Evolutionary conservation across 2,888 invertebrate species (phyloP), one percentile per base, ranked within the genome.

Genomic region (Aspidiotus rigidus): DNA sequence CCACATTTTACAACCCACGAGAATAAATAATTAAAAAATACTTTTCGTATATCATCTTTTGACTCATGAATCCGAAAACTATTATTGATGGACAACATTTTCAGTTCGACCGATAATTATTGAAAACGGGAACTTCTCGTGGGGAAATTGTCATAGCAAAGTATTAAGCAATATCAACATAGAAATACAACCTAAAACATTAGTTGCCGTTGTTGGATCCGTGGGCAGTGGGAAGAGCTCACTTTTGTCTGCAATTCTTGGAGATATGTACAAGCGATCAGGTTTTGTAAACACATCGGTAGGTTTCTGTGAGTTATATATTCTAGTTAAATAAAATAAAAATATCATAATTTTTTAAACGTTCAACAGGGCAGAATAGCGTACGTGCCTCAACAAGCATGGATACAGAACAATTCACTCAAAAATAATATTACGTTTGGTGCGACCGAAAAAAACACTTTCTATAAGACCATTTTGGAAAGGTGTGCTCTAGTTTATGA

Each of bases 331-430:
- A 28, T 3, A 5, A 28, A 28, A 28, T 66, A 11, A 2, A 28
- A 28, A 57, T 59, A 6, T 13, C n/a, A 9, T 53, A 13, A 60
- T 57, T 62, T 71, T 57, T 44, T 28, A 56, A 62, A 61, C 28
- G 1, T 28, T 28, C 28, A 28, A 13, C 61, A 74, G 80, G 85
- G 86, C n/a, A 77, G 79, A 2, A 77, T 84, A 16, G 94, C 94
- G 0, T 95, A 93, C 78, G 93, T 94, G 1, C 86, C 95, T 0
- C 96, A 96, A 76, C 93, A 94, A 79, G 94, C 97, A 0, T 98
- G 98, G 98, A 97, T 98, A 70, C 97, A 97, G 79, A 98, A 98
- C 80, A 90, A 90, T 5, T 93, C 95, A 0, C 79, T 98, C 40
- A 86, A 88, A 75, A 90, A 96, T 76, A 98, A 98, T 79, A 92